phyloP scores from a whole-genome alignment of 2,888 invertebrate species.

The Metalampra italica region DNA sequence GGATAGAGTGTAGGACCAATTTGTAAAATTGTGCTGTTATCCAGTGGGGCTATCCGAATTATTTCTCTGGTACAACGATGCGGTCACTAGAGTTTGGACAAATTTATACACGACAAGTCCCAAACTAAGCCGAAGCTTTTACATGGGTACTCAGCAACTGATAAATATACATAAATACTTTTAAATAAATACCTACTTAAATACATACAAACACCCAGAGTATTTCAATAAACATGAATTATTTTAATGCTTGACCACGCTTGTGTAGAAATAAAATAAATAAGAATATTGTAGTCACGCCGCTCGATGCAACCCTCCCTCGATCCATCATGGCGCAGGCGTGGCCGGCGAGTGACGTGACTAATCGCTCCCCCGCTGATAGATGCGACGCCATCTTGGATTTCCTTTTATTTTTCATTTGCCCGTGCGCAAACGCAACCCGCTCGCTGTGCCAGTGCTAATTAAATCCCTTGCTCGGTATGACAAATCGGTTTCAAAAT shows the following conservation, averaged over 20 bases:
- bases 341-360: slow-evolving; percentile 46
- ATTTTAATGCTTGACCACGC: not conserved
- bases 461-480: slow-evolving; percentile 41
- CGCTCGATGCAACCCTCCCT: slow-evolving; percentile 23
- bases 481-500: slow-evolving; percentile 24
- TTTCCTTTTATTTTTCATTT: slow-evolving; percentile 41
- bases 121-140: too few relatives aligned
- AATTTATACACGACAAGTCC: too few relatives aligned
- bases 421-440: slow-evolving; percentile 44
- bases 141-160: too few relatives aligned
- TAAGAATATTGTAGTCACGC: slow-evolving; percentile 20
- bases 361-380: slow-evolving; percentile 58
- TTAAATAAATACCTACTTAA: too few relatives aligned
- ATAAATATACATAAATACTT: too few relatives aligned
- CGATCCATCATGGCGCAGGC: slow-evolving; percentile 43
- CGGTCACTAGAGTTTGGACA: too few relatives aligned
- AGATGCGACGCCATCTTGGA: slow-evolving; percentile 55
- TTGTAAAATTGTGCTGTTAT: too few relatives aligned
- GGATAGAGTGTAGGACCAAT: too few relatives aligned
- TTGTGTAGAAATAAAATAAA: slow-evolving; percentile 12
- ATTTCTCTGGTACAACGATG: too few relatives aligned
- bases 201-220: too few relatives aligned
- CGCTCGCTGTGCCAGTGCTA: slow-evolving; percentile 26
- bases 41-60: too few relatives aligned
- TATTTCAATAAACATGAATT: too few relatives aligned